These are phyloP conservation scores for Melinaea marsaeus DNA, from an alignment of 2,888 invertebrate genomes.

Conservation along the genomic window DNA sequence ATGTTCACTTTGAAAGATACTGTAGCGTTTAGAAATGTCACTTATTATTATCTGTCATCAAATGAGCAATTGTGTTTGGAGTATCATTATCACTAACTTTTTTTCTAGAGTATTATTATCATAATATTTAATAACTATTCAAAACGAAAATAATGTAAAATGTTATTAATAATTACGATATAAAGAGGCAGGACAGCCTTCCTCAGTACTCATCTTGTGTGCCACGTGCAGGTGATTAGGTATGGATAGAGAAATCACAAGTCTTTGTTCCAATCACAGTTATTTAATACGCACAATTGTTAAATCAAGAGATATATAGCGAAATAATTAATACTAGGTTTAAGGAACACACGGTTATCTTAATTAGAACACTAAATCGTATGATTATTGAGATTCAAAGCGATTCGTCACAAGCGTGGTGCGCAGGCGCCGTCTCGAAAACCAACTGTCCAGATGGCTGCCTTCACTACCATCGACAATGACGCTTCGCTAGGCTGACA, in stretches of 20 bases:
- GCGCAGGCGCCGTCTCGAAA: constrained; percentile 8
- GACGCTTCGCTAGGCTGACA: constrained; percentile 7
- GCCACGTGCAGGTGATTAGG: neutral
- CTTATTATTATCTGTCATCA: no score
- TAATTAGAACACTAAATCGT: constrained; percentile 1
- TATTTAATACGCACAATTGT: neutral
- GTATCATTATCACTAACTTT: no score
- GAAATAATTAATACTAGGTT: neutral
- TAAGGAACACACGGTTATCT: constrained; percentile 1
- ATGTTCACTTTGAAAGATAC: no score
- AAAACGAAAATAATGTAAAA: no score
- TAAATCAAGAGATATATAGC: neutral
- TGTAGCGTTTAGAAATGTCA: no score
- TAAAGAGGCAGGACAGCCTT: constrained; percentile 11
- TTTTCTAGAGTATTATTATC: no score
- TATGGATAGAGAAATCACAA: neutral
- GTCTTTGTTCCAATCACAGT: neutral
- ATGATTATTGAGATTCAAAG: neutral
- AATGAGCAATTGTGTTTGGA: no score
- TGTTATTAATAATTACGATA: no score
- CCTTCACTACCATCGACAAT: constrained; percentile 9
- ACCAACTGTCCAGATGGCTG: constrained; percentile 7
- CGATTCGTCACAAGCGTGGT: constrained; percentile 14
- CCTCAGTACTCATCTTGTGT: constrained; percentile 7
- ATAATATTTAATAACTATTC: no score